Percentiles rank a stretch among this genome's conserved stretches.
These are phyloP conservation scores for Nothoprocta pentlandii DNA, from an alignment of 2,113 vertebrate species.

Conservation along the genomic window DNA sequence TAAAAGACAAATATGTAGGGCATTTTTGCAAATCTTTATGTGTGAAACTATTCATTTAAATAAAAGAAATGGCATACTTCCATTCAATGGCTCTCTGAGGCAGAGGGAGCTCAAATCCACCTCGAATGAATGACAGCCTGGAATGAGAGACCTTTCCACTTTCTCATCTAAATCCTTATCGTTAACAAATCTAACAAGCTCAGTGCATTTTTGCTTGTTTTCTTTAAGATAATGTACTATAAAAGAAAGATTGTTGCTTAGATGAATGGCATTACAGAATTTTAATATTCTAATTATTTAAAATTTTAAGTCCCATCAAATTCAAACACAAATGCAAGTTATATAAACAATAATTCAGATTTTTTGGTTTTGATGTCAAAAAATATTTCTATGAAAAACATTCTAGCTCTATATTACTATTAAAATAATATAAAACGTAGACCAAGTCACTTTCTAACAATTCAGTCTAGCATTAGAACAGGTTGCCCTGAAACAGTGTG, in stretches of 20 bases:
- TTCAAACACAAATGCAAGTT: neutral
- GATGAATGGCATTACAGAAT: neutral
- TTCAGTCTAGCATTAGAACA: neutral
- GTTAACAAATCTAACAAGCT: neutral
- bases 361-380: neutral
- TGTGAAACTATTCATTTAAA: accelerated
- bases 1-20: neutral
- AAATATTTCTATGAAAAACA: neutral
- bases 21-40: neutral
- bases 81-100: accelerated
- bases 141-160: neutral
- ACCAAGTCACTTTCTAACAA: neutral
- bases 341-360: neutral
- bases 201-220: accelerated
- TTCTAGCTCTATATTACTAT: neutral
- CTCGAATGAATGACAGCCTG: neutral
- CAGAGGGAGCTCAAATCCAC: neutral
- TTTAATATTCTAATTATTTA: neutral
- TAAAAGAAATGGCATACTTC: neutral
- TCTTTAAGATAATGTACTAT: neutral
- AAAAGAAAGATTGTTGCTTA: neutral
- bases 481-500: neutral
- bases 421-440: neutral
- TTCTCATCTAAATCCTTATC: neutral
- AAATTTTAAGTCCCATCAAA: neutral